Conservation (phyloP, 2,797 vertebrate species). For the Arnoldichthys spilopterus region DNA sequence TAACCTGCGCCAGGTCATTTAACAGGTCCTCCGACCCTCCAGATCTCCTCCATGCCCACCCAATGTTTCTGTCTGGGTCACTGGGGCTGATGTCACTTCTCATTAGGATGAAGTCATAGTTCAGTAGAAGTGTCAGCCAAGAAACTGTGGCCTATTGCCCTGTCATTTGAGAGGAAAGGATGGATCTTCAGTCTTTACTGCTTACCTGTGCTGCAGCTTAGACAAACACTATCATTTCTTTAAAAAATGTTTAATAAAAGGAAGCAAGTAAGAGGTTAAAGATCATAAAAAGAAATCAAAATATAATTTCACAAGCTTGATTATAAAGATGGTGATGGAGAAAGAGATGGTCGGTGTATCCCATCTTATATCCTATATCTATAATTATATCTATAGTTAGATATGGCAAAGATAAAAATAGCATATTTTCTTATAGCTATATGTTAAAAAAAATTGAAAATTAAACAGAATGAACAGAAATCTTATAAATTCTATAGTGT, state of each 20-base stretch:
- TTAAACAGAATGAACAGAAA: too few relatives aligned
- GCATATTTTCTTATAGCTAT: too few relatives aligned
- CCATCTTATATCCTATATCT: too few relatives aligned
- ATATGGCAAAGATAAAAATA: too few relatives aligned
- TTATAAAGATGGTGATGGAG: too few relatives aligned
- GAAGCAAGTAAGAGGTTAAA: too few relatives aligned
- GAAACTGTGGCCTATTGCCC: constrained; percentile 34
- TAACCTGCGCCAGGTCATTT: constrained; percentile 35
- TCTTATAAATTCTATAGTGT: too few relatives aligned
- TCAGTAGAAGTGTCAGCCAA: constrained; percentile 41
- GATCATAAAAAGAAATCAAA: too few relatives aligned
- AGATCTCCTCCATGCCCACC: constrained; percentile 34
- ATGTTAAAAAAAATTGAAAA: too few relatives aligned
- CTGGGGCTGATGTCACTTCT: constrained; percentile 51
- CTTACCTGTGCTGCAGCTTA: neutral
- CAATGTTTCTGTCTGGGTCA: constrained; percentile 47
- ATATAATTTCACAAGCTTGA: too few relatives aligned
- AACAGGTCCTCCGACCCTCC: constrained; percentile 29
- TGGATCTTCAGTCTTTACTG: constrained; percentile 16
- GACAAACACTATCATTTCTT: neutral
- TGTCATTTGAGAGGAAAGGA: constrained; percentile 35
- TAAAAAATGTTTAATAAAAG: neutral
- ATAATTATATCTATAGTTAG: too few relatives aligned
- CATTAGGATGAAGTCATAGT: constrained; percentile 50
- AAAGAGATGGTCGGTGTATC: too few relatives aligned